Evolutionary conservation across 1,140 invertebrate genomes (phyloP), one percentile per base, ranked within the genome.

Genomic region (Streblospio benedicti): DNA sequence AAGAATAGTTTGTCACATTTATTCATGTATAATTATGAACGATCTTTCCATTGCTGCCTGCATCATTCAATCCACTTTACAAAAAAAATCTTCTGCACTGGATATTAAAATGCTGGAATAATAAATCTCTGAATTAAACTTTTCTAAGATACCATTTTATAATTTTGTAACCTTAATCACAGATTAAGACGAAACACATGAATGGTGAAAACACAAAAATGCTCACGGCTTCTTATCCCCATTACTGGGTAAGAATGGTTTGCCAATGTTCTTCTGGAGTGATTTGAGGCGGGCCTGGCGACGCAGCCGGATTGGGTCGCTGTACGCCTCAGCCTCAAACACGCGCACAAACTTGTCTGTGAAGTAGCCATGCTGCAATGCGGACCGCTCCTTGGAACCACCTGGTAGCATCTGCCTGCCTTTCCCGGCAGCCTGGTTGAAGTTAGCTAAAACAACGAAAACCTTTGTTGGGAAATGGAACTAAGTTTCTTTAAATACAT

Each of bases 331-430:
- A 57, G 67, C 70, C 55, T 79, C 77, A 56, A 78, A 61, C 0
- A 78, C 62, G 31, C 76, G 62, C 18, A 49, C 47, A 69, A 71
- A 79, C 63, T 70, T 75, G 31, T 73, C 69, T 9, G 54, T 52
- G 61, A 79, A 78, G 59, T 79, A 79, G 23, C 77, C 77, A 64
- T 60, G 61, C 60, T 75, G 72, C 20, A 65, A 38, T 16, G 72
- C 72, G 44, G 70, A 71, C 60, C 63, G 68, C 18, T 61, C 59
- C 68, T 78, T 79, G 16, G 43, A 60, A 5, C 70, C 70, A 28
- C 73, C 73, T 44, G 71, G 70, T 4, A 78, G 44, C 63, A 79
- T 70, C 60, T 78, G 74, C 65, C 74, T 77, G 2, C 75, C 75
- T 65, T 76, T 76, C 27, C 64, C 44, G 23, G 75, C 69, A 28